Evolutionary conservation across 2,888 invertebrate genomes (phyloP), one percentile per base, ranked within the genome.

Genomic region (Pristionchus fissidentatus): DNA sequence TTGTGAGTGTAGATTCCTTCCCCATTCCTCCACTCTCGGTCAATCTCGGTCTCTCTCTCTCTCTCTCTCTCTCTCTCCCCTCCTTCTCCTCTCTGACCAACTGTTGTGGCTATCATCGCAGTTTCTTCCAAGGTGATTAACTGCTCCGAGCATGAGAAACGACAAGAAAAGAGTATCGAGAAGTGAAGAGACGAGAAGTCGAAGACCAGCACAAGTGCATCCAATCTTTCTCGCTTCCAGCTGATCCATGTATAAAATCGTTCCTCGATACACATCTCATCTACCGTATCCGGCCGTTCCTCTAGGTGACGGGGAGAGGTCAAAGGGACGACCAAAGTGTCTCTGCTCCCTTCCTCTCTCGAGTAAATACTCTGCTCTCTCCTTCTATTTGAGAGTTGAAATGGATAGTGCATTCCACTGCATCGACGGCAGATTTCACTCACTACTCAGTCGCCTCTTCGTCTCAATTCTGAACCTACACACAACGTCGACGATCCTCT

Each of bases 61-160:
- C n/a, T n/a, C n/a, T n/a, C n/a, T n/a, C n/a, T n/a, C 41, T n/a
- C 70, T n/a, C 41, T 57, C 57, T 57, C 29, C 26, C 10, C 57
- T 62, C 22, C 35, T 35, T 66, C 66, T n/a, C 70, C n/a, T 70
- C n/a, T n/a, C 70, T 66, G 62, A 70, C 70, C 70, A 70, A 70
- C 70, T 70, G 70, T 70, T 43, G 38, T 8, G 70, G 70, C 41
- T 41, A 70, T 70, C 70, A 3, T 41, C 41, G 8, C 41, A n/a
- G n/a, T 41, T 41, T 15, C 32, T 32, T 41, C 41, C 70, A 22
- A n/a, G n/a, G 19, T 70, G 70, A 70, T 70, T 70, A 5, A 70
- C 41, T 41, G 41, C 70, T 13, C 7, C 3, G 43, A 41, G 70
- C 70, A 70, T 70, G 41, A 19, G 43, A 70, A 26, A 10, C 22